These are phyloP conservation scores for Argentina silus DNA, from an alignment of 2,797 vertebrate species.

Conservation along the genomic window DNA sequence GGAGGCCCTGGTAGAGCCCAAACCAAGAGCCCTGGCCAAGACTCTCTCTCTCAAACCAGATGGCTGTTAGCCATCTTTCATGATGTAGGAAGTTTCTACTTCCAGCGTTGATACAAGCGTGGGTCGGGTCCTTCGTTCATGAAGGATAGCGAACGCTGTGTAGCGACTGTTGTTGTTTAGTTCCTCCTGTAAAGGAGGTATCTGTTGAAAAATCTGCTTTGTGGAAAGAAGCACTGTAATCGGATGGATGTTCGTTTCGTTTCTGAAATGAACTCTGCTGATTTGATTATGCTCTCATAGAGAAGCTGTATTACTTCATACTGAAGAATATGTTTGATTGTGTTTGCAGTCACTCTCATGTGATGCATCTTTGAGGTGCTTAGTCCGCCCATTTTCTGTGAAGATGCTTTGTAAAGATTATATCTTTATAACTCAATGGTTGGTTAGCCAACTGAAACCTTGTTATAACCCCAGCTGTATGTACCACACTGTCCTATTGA, in stretches of 20 bases:
- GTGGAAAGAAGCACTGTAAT: background rate
- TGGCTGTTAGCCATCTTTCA: constrained; percentile 40
- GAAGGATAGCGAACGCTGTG: no score
- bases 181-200: no score
- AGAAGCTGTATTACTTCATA: constrained; percentile 37
- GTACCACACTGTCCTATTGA: background rate
- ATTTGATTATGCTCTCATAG: constrained; percentile 7
- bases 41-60: constrained; percentile 40
- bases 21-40: no score
- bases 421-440: constrained; percentile 20
- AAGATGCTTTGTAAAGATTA: constrained; percentile 30
- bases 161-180: no score
- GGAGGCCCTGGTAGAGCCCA: constrained; percentile 68
- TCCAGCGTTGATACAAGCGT: background rate
- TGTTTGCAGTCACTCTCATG: constrained; percentile 26
- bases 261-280: constrained; percentile 6
- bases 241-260: constrained; percentile 1
- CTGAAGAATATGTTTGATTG: constrained; percentile 44
- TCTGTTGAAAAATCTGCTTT: no score
- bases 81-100: constrained; percentile 47
- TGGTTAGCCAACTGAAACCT: constrained; percentile 21
- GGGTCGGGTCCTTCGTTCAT: no score
- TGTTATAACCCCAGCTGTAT: constrained; percentile 8
- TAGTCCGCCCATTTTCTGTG: constrained; percentile 26
- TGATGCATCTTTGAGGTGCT: constrained; percentile 24